phyloP scores from a whole-genome alignment of 2,888 invertebrate genomes.

The Candidula unifasciata region DNA sequence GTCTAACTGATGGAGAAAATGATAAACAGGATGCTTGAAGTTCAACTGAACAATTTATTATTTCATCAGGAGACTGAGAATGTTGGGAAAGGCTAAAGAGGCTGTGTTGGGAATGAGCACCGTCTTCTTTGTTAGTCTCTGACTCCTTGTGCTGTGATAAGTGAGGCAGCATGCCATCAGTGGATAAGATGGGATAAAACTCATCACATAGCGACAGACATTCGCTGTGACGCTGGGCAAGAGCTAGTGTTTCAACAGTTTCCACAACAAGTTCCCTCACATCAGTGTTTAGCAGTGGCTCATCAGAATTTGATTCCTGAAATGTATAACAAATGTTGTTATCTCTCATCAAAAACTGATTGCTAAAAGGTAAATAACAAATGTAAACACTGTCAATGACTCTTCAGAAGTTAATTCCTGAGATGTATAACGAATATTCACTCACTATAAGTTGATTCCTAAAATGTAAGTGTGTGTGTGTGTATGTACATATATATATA shows the following conservation, averaged over 20 bases:
- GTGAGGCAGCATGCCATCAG: background rate
- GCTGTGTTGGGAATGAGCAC: conserved; percentile 28
- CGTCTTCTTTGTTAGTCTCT: background rate
- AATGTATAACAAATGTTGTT: background rate
- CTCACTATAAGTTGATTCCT: background rate
- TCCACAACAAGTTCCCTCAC: conserved; percentile 36
- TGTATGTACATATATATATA: too few species aligned
- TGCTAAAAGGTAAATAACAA: background rate
- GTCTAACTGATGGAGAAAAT: background rate
- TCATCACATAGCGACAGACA: conserved; percentile 47
- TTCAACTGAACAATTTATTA: background rate
- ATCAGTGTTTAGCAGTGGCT: conserved; percentile 18
- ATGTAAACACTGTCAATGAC: too few species aligned
- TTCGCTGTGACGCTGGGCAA: conserved; percentile 20
- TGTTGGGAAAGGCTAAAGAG: conserved; percentile 1
- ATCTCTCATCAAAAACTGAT: background rate
- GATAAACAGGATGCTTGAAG: conserved; percentile 1
- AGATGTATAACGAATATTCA: too few species aligned
- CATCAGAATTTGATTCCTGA: background rate
- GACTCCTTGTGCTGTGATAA: background rate
- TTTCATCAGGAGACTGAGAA: background rate
- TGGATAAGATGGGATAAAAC: conserved; percentile 5
- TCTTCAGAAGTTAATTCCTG: too few species aligned
- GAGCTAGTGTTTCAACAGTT: conserved; percentile 43
- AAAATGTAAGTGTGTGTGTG: background rate